These are phyloP conservation scores for Eudemis profundana DNA, from an alignment of 2,888 invertebrate species.

Conservation along the genomic window DNA sequence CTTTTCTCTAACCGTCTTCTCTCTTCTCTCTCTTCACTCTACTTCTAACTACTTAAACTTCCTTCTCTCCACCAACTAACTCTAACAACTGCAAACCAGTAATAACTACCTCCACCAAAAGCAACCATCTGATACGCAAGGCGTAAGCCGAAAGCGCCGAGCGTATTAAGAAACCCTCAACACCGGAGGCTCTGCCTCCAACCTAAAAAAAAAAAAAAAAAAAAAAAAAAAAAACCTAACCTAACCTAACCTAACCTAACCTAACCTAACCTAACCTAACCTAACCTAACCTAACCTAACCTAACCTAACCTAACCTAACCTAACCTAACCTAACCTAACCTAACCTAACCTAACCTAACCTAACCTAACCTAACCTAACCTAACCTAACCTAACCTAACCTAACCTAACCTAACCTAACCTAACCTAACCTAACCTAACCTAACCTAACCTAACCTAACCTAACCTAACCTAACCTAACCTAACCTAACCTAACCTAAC, in stretches of 20 bases:
- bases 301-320: slow-evolving; percentile 37
- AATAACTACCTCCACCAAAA: no score
- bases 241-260: slow-evolving; percentile 39
- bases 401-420: slow-evolving; percentile 36
- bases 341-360: slow-evolving; percentile 42
- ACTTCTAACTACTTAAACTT: no score
- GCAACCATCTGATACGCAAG: no score
- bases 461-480: slow-evolving; percentile 45
- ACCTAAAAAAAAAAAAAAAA: no score
- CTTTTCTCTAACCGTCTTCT: no score
- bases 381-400: slow-evolving; percentile 40
- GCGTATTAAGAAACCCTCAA: no score
- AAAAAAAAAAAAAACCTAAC: no score
- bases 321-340: slow-evolving; percentile 42
- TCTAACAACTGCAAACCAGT: no score
- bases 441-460: slow-evolving; percentile 47
- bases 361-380: slow-evolving; percentile 43
- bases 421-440: slow-evolving; percentile 31
- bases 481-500: slow-evolving; percentile 50
- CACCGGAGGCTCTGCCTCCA: no score
- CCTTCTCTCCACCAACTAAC: no score
- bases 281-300: slow-evolving; percentile 41
- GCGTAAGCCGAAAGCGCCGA: no score
- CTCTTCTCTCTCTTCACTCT: no score
- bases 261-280: slow-evolving; percentile 44